Base-by-base conservation (phyloP, 2,113 vertebrate species). In the Aptenodytes patagonicus region DNA sequence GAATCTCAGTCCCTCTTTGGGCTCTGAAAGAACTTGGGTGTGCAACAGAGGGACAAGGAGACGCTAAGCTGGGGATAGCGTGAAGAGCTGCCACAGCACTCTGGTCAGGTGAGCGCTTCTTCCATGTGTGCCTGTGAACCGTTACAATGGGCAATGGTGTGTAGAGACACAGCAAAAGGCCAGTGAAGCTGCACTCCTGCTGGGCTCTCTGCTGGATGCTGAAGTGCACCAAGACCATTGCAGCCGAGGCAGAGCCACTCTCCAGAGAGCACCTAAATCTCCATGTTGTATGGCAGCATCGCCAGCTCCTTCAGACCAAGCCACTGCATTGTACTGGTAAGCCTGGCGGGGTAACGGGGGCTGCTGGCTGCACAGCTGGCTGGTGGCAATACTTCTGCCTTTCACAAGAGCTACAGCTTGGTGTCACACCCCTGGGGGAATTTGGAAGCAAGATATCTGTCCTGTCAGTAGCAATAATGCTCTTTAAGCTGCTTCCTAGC, bases 41-140 rank as follows among this genome's bases (percentile, higher is more conserved):
- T 57, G 42, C 34, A 46, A 36, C 14, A 49, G 54, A 60, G 28
- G 20, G 4, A 69, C 18, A 70, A 22, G 11, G 2, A 44, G 29
- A 32, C 28, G 13, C 28, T 71, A 38, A 68, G 11, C 18, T n/a
- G 16, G 7, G 13, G 25, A 7, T 7, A 69, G 38, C 0, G 5
- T 6, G n/a, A 77, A 42, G 17, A 78, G 34, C 6, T 89, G 55
- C 38, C 81, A 58, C 66, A 77, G 46, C 32, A 29, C 65, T 73
- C 54, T 78, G 34, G 38, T 55, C 0, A 0, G 14, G 15, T 52
- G 54, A 68, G 24, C 1, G 0, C 10, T 60, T 91, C 40, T 57
- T 72, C 28, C 65, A 8, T 2, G 1, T 21, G 25, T 3, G 19
- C 24, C 31, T 69, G 5, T 24, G 21, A 68, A 66, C 28, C 20